phyloP scores from a whole-genome alignment of 2,888 invertebrate species.

The Sabatieria punctata region DNA sequence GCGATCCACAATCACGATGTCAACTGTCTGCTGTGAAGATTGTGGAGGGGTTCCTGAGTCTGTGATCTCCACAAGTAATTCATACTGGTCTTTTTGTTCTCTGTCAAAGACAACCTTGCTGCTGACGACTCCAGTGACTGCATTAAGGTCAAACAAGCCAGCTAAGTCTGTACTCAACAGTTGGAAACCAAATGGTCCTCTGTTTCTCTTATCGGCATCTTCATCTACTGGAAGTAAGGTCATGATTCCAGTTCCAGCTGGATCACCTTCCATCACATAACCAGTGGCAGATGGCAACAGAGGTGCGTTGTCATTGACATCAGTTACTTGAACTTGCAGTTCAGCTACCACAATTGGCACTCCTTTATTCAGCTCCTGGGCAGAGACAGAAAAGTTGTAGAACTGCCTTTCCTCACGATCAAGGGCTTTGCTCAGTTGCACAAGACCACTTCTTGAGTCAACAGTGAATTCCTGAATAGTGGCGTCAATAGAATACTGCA shows the following conservation, averaged over 20 bases:
- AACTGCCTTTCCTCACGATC: conserved; percentile 61
- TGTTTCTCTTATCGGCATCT: conserved; percentile 70
- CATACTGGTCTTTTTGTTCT: conserved; percentile 56
- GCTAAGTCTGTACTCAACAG: conserved; percentile 54
- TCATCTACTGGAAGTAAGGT: conserved; percentile 70
- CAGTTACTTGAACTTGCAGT: conserved; percentile 58
- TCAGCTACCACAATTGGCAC: conserved; percentile 78
- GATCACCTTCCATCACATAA: conserved; percentile 67
- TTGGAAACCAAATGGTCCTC: conserved; percentile 67
- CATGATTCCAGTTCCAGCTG: conserved; percentile 60
- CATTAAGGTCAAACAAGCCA: conserved; percentile 55
- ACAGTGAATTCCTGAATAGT: conserved; percentile 65
- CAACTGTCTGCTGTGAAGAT: conserved; percentile 59
- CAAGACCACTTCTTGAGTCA: conserved; percentile 64
- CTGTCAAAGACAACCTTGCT: conserved; percentile 64
- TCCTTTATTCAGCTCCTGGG: conserved; percentile 57
- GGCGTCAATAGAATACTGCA: conserved; percentile 64
- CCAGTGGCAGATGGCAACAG: conserved; percentile 56
- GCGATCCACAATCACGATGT: conserved; percentile 59
- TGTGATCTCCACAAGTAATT: conserved; percentile 61
- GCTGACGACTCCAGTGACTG: conserved; percentile 57
- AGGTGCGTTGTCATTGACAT: conserved; percentile 86
- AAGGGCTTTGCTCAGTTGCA: conserved; percentile 49
- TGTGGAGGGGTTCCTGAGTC: conserved; percentile 69
- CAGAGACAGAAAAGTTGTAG: conserved; percentile 62